Evolutionary conservation across 2,797 vertebrate species (phyloP).

Genomic region (Neopelma chrysocephalum): DNA sequence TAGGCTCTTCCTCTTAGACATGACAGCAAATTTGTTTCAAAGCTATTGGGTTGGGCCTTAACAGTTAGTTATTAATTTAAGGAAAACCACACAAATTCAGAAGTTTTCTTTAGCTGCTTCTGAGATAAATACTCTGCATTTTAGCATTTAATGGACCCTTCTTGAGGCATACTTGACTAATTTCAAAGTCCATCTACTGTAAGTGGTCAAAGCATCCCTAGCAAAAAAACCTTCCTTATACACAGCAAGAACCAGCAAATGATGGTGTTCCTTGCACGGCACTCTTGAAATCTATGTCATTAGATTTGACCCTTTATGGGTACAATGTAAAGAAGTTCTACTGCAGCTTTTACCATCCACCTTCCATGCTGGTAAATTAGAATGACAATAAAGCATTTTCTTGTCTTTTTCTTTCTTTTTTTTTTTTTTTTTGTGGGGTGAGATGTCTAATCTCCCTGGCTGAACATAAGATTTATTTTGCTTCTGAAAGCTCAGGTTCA

Average conservation of each 20-base stretch:
- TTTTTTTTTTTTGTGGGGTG: accelerated
- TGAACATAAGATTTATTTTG: not conserved
- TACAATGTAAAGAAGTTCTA: not conserved
- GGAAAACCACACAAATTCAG: not conserved
- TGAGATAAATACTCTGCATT: not conserved
- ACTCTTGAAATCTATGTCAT: not conserved
- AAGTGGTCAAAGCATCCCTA: not conserved
- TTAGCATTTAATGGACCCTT: not conserved
- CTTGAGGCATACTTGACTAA: not conserved
- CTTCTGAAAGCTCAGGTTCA: not conserved
- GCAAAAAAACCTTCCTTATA: not conserved
- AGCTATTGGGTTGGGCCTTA: not conserved
- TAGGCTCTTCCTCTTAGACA: not conserved
- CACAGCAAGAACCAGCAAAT: not conserved
- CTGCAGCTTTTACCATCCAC: not conserved
- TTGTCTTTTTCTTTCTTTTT: not conserved
- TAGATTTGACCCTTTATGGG: not conserved
- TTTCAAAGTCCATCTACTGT: not conserved
- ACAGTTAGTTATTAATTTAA: not conserved
- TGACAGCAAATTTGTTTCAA: not conserved
- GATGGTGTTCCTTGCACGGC: not conserved
- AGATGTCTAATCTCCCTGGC: not conserved
- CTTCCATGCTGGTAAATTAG: not conserved
- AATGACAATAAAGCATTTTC: not conserved
- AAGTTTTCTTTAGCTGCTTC: not conserved